phyloP scores from a whole-genome alignment of 1,140 invertebrate genomes.

The Kradibia gibbosae region DNA sequence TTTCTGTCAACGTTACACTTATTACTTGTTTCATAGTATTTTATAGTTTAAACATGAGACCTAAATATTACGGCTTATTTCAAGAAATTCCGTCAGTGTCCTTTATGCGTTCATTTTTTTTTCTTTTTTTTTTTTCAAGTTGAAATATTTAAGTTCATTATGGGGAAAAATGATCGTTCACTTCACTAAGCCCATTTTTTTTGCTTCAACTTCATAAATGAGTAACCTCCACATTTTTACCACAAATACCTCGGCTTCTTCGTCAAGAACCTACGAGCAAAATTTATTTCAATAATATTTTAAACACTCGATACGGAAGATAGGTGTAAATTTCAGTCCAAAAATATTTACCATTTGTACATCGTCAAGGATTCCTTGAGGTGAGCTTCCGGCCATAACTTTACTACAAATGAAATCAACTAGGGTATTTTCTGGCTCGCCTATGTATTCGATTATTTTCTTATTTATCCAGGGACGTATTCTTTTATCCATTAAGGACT shows the following conservation, averaged over 20 bases:
- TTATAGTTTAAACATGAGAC: constrained; percentile 43
- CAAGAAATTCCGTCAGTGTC: constrained; percentile 40
- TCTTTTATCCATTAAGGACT: constrained; percentile 94
- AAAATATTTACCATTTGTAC: constrained; percentile 91
- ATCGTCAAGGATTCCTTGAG: constrained; percentile 96
- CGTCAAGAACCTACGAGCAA: constrained; percentile 89
- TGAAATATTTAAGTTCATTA: constrained; percentile 42
- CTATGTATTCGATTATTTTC: constrained; percentile 99
- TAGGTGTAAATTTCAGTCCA: neutral
- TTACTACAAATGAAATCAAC: constrained; percentile 99
- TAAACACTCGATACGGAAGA: neutral
- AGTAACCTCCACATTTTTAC: constrained; percentile 99
- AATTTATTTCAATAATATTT: neutral
- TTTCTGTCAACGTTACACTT: constrained; percentile 41
- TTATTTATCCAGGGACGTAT: constrained; percentile 99
- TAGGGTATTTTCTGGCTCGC: constrained; percentile 97
- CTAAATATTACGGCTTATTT: constrained; percentile 43
- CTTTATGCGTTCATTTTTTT: constrained; percentile 26
- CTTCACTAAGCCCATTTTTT: constrained; percentile 90
- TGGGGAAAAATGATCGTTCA: constrained; percentile 63
- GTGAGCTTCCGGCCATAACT: constrained; percentile 92
- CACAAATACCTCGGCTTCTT: constrained; percentile 99
- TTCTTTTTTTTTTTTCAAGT: constrained; percentile 24
- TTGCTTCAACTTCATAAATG: constrained; percentile 99
- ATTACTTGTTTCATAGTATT: constrained; percentile 40